These are phyloP conservation scores for Paradoxurus hermaphroditus DNA, from an alignment of 2,113 vertebrate genomes.

Conservation along the genomic window DNA sequence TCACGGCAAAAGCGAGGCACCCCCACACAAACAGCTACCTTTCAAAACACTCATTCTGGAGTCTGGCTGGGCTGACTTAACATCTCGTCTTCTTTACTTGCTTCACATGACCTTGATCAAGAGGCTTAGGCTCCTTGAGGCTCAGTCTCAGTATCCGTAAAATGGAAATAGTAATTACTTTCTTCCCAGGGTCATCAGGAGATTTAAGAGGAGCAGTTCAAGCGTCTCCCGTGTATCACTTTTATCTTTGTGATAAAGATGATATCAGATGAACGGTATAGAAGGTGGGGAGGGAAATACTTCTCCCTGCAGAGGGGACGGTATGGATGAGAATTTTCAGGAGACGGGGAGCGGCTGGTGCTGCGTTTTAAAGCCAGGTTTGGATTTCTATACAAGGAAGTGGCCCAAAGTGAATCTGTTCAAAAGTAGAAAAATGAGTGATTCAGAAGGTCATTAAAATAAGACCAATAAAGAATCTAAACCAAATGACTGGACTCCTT, in stretches of 20 bases:
- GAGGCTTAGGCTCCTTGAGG: neutral
- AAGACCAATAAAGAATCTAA: conserved; percentile 63
- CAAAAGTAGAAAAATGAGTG: conserved; percentile 65
- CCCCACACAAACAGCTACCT: neutral
- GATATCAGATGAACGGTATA: neutral
- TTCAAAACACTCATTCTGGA: neutral
- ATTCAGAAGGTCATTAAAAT: conserved; percentile 73
- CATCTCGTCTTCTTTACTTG: neutral
- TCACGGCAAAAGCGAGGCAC: neutral
- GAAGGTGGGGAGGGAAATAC: neutral
- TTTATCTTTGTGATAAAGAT: neutral
- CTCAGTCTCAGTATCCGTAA: neutral
- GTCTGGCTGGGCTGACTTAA: rapidly evolving
- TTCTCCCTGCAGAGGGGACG: neutral
- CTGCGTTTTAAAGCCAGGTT: neutral
- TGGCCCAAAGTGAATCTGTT: conserved; percentile 69
- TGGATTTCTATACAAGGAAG: conserved; percentile 70
- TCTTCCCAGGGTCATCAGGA: neutral
- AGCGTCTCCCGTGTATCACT: neutral
- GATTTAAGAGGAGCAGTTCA: neutral
- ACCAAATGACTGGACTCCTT: conserved; percentile 74
- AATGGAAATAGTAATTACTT: neutral
- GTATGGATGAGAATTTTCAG: neutral
- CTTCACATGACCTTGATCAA: neutral
- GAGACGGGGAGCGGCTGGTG: neutral